A percentile compares a stretch with the other conserved stretches of the same genome.
These are phyloP conservation scores for Diorhabda elongata DNA, from an alignment of 1,140 invertebrate genomes.

Conservation along the genomic window DNA sequence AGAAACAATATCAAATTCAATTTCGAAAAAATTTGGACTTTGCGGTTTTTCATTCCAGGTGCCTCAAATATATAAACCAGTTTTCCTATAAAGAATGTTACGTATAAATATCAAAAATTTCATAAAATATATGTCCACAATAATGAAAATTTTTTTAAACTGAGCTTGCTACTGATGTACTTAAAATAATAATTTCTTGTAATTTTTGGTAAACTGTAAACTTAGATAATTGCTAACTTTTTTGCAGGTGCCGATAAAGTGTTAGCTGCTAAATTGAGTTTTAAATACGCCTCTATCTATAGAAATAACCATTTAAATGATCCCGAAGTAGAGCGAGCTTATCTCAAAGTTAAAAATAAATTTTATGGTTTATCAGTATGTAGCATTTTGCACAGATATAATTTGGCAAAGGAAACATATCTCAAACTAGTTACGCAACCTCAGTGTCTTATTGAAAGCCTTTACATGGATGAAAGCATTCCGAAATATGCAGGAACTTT, in stretches of 20 bases:
- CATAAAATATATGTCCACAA: too few relatives aligned
- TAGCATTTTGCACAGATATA: slow-evolving; percentile 37
- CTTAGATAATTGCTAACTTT: neutral
- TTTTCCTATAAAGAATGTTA: too few relatives aligned
- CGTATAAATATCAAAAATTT: too few relatives aligned
- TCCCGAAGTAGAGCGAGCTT: slow-evolving; percentile 26
- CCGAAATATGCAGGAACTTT: slow-evolving; percentile 22
- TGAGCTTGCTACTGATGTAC: too few relatives aligned
- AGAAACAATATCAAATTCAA: too few relatives aligned
- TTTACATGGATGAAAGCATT: slow-evolving; percentile 39
- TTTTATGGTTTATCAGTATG: slow-evolving; percentile 33
- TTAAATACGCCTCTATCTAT: slow-evolving; percentile 37
- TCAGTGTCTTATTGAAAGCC: slow-evolving; percentile 32
- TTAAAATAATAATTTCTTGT: too few relatives aligned
- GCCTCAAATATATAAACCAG: too few relatives aligned
- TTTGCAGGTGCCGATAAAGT: slow-evolving; percentile 40
- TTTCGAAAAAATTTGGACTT: too few relatives aligned
- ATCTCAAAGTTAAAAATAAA: slow-evolving; percentile 35
- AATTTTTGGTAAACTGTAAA: too few relatives aligned
- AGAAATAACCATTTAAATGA: slow-evolving; percentile 11
- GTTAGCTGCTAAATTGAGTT: slow-evolving; percentile 34
- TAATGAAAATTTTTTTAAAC: too few relatives aligned
- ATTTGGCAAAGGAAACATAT: slow-evolving; percentile 34
- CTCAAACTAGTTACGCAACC: slow-evolving; percentile 30
- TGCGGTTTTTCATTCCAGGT: too few relatives aligned